Evolutionary conservation across 2,888 invertebrate genomes (phyloP), one percentile per base, ranked within the genome.

Genomic region (Aphidoletes aphidimyza): DNA sequence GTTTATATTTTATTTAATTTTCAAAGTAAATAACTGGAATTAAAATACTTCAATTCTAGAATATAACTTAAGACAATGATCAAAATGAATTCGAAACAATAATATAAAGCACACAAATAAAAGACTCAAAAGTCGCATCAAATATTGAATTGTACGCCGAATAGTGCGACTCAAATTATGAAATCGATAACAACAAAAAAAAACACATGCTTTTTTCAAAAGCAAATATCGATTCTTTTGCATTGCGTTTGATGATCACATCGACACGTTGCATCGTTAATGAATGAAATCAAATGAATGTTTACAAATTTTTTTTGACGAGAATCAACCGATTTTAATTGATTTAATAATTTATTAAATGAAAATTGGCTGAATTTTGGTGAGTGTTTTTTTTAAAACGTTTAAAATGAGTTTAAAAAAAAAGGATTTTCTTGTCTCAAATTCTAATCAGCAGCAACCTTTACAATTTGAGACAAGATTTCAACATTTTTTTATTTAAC

Each of bases 61-160:
- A 26, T 54, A 22, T 11, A 5, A 2, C 26, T 69, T 30, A 69
- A 69, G 8, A 30, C 8, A 69, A 69, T 30, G 14, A 34, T 30
- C 2, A 30, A 69, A 11, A 22, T 26, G 69, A 69, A 69, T 30
- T 69, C 69, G 69, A 69, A 69, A 69, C 34, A 30, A 69, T 69
- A 69, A 69, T 69, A 69, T 69, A 69, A 69, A 69, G 69, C 69
- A 69, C 69, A 69, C 69, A 69, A 69, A 54, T 19, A 47, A 54
- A 54, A 54, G 69, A 69, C 69, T 69, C 34, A n/a, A 69, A 42
- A 54, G 22, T 54, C 26, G 26, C 54, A 54, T 3, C 1, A 22
- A 26, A 26, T n/a, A n/a, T 54, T 22, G 22, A 54, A 54, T 54
- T 26, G 8, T 54, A 54, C 17, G 69, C 30, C 30, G 11, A 30